These are phyloP conservation scores for Toxotes chatareus DNA, from an alignment of 2,113 vertebrate species.

Conservation along the genomic window DNA sequence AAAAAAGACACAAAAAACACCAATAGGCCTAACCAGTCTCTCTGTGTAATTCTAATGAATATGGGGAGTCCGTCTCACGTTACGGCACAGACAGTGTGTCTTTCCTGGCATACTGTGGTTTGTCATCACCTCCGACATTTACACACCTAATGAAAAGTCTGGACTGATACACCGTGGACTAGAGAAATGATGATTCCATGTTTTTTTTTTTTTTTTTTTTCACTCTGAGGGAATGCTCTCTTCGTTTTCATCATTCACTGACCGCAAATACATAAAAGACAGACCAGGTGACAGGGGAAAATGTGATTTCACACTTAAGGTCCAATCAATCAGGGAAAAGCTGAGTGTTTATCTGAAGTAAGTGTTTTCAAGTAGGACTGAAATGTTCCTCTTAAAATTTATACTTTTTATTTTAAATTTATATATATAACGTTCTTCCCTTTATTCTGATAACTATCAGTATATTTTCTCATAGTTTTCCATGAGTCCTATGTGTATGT, in stretches of 20 bases:
- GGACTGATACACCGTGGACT: conserved; percentile 15
- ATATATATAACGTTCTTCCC: background rate
- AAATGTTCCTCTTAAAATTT: too few relatives aligned
- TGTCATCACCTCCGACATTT: conserved; percentile 40
- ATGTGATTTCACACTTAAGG: conserved; percentile 8
- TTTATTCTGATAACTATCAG: background rate
- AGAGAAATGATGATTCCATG: conserved; percentile 28
- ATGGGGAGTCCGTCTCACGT: background rate
- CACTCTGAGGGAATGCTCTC: background rate
- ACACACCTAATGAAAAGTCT: conserved; percentile 35
- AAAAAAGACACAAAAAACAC: background rate
- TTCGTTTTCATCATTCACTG: conserved; percentile 4
- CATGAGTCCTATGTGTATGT: too few relatives aligned
- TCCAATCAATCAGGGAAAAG: too few relatives aligned
- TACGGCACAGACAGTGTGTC: conserved; percentile 10
- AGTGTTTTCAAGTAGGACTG: too few relatives aligned
- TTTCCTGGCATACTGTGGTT: conserved; percentile 28
- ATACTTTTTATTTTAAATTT: too few relatives aligned
- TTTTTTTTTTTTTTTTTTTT: background rate
- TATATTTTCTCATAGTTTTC: too few relatives aligned
- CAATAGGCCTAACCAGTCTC: background rate
- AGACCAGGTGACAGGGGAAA: conserved; percentile 4
- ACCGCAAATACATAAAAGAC: conserved; percentile 15
- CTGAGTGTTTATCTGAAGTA: too few relatives aligned
- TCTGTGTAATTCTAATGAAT: background rate